A percentile compares a stretch with the other conserved stretches of the same genome.
Evolutionary conservation across 1,140 invertebrate genomes (phyloP).

Genomic region (Choristoneura fumiferana): DNA sequence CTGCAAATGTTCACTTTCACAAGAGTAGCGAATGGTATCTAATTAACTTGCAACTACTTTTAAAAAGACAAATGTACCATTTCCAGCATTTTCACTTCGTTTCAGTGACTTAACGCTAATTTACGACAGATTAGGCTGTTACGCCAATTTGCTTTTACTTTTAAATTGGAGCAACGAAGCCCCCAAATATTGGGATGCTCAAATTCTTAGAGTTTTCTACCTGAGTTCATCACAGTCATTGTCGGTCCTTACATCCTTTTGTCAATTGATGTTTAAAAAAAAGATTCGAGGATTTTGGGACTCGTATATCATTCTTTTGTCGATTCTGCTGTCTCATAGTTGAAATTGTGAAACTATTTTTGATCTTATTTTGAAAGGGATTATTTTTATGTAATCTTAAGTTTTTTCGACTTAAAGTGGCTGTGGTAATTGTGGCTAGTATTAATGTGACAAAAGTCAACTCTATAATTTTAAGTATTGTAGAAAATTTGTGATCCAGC

Average conservation of each 20-base stretch:
- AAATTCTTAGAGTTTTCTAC: background rate
- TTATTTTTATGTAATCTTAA: too few relatives aligned
- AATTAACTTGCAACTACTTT: too few relatives aligned
- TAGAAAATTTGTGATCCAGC: too few relatives aligned
- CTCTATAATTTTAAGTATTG: too few relatives aligned
- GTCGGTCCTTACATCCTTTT: background rate
- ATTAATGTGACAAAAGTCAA: too few relatives aligned
- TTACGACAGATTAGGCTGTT: background rate
- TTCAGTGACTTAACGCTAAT: too few relatives aligned
- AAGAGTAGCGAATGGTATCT: too few relatives aligned
- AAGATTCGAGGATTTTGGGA: background rate
- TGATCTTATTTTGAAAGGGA: background rate
- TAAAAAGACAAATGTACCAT: too few relatives aligned
- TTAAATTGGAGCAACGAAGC: constrained; percentile 10
- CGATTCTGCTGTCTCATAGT: constrained; percentile 8
- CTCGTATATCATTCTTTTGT: constrained; percentile 3
- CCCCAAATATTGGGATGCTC: background rate
- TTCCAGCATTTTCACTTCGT: too few relatives aligned
- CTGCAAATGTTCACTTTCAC: too few relatives aligned
- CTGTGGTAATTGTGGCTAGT: too few relatives aligned
- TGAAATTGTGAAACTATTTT: background rate
- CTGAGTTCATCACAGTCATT: background rate
- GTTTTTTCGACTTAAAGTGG: too few relatives aligned
- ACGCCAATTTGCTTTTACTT: constrained; percentile 11
- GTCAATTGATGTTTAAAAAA: constrained; percentile 3